A percentile compares a stretch with the other conserved stretches of the same genome.
phyloP scores from a whole-genome alignment of 2,888 invertebrate genomes.

The Hydroisotoma schaefferi region DNA sequence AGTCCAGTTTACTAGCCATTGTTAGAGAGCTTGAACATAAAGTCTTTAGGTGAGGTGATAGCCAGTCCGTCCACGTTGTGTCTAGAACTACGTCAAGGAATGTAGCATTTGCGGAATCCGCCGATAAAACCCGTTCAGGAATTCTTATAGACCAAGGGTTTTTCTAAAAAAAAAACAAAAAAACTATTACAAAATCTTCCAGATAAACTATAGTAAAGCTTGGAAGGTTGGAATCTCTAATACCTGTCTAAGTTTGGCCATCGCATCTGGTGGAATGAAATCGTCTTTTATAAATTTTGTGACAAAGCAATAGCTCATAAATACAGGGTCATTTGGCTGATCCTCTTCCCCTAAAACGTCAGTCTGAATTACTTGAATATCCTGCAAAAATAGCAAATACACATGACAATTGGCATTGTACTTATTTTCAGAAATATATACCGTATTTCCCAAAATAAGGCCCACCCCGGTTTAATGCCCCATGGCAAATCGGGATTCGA shows the following conservation, averaged over 20 bases:
- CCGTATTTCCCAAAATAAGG: no score
- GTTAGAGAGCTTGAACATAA: slow-evolving; percentile 24
- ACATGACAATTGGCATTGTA: not conserved
- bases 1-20: slow-evolving; percentile 16
- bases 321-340: not conserved
- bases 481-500: no score
- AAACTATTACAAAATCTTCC: not conserved
- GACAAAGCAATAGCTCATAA: slow-evolving; percentile 52
- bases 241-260: slow-evolving; percentile 89
- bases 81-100: slow-evolving; percentile 20
- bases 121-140: slow-evolving; percentile 12
- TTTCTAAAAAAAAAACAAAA: slow-evolving; percentile 11
- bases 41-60: slow-evolving; percentile 23
- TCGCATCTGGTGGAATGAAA: slow-evolving; percentile 92
- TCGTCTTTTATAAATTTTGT: slow-evolving; percentile 78
- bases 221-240: not conserved
- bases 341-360: slow-evolving; percentile 19
- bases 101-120: not conserved
- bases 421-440: not conserved
- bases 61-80: slow-evolving; percentile 19
- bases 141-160: slow-evolving; percentile 20
- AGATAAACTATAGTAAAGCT: not conserved
- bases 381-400: slow-evolving; percentile 8
- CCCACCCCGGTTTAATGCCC: no score
- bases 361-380: slow-evolving; percentile 19